Evolutionary conservation across 2,888 invertebrate genomes (phyloP).

Genomic region (Hybos culiciformis): DNA sequence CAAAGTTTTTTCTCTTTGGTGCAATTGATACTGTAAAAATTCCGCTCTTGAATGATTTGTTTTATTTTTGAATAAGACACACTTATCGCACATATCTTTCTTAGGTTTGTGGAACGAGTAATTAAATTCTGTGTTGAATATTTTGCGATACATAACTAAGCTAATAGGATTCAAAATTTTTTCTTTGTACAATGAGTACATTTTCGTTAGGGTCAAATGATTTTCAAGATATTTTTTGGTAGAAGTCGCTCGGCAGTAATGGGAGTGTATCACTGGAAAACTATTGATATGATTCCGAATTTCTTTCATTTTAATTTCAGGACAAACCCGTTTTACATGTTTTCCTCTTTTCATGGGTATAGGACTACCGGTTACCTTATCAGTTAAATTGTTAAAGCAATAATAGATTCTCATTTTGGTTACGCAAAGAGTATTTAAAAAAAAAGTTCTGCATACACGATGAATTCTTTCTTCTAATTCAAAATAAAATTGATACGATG

Average conservation of each 20-base stretch:
- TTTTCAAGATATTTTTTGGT: not conserved
- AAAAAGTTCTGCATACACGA: not conserved
- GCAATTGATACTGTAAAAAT: not conserved
- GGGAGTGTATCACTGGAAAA: not conserved
- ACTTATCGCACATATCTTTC: not conserved
- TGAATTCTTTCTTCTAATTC: no score
- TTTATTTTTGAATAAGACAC: not conserved
- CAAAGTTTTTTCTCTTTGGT: not conserved
- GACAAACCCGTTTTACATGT: not conserved
- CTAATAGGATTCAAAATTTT: not conserved
- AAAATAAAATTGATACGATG: not conserved
- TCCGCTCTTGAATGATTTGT: not conserved
- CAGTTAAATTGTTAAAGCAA: not conserved
- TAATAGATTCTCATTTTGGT: not conserved
- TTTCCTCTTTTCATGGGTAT: not conserved
- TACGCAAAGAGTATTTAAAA: not conserved
- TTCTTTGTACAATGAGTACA: slow-evolving; percentile 3
- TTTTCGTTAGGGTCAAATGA: not conserved
- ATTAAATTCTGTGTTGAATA: not conserved
- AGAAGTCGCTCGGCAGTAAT: not conserved
- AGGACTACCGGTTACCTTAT: not conserved
- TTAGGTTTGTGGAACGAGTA: not conserved
- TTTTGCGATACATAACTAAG: not conserved
- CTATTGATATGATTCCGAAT: not conserved
- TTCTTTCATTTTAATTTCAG: not conserved